Evolutionary conservation across 1,140 invertebrate genomes (phyloP), one percentile per base, ranked within the genome.

Genomic region (Capitella teleta): DNA sequence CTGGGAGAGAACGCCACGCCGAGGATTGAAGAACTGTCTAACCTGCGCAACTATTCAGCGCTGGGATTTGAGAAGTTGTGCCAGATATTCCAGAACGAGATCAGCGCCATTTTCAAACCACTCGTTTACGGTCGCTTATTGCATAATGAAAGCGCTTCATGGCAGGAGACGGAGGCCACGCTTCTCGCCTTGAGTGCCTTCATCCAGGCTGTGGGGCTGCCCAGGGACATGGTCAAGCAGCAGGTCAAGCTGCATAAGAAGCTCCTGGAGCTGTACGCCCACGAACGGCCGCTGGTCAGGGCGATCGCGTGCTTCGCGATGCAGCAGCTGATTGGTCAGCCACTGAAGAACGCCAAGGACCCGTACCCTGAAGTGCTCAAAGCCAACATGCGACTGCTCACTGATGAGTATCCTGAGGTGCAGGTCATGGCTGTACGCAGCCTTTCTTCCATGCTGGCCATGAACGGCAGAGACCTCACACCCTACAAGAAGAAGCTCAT

Each of bases 31-130:
- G 28, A 23, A 14, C 24, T 25, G 14, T 44, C 49, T n/a, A 44
- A 51, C 18, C 21, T 51, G n/a, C 38, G 49, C 23, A 51, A 51
- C 40, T 51, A 28, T 45, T 38, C 49, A 4, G 49, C 49, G n/a
- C 41, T 51, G 4, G 49, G 49, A 26, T 42, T 51, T 16, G 49
- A 51, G 28, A 51, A 51, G n/a, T 14, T 51, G 2, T 49, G 32
- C 12, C 3, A 26, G 24, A 36, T 49, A 14, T 49, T 49, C 36
- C 47, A 49, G 47, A 25, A 25, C 14, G 47, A 49, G 47, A 37
- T 38, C 19, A 37, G 24, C 21, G 21, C 42, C 19, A 44, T 21
- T 16, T 44, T 44, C 21, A 28, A 44, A n/a, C 21, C 18, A 16
- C 28, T 16, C 16, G 5, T 44, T 5, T 40, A 14, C 32, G n/a